Conservation (phyloP, 2,797 vertebrate genomes). For the Melanotaenia parkinsoni region DNA sequence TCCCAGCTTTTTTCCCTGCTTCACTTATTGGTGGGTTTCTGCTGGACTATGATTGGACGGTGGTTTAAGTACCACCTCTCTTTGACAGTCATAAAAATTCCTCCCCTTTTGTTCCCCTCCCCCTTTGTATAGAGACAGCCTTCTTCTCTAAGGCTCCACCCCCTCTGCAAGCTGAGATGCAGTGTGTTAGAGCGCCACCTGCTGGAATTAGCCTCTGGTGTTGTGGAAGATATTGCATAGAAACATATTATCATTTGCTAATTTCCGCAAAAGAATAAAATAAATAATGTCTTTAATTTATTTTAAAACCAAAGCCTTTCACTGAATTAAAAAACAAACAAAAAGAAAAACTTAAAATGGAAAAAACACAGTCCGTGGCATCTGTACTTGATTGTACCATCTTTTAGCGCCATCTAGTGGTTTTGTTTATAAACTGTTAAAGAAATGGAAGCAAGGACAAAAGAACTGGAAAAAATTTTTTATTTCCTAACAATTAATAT, state of each 20-base stretch:
- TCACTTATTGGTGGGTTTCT: constrained; percentile 60
- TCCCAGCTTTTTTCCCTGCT: constrained; percentile 32
- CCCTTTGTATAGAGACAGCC: constrained; percentile 10
- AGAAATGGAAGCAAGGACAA: background rate
- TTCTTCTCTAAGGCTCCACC: constrained; percentile 46
- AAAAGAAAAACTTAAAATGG: background rate
- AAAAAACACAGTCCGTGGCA: background rate
- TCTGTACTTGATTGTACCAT: background rate
- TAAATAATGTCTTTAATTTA: background rate
- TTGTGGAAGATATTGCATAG: rapidly evolving
- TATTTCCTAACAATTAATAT: background rate
- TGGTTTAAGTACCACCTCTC: constrained; percentile 29
- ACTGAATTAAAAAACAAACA: background rate
- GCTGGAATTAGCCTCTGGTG: constrained; percentile 22
- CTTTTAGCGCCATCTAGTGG: constrained; percentile 58
- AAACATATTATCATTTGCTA: background rate
- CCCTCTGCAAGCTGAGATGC: background rate
- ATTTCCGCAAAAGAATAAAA: background rate
- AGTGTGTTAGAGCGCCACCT: constrained; percentile 55
- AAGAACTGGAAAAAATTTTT: background rate
- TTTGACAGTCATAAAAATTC: constrained; percentile 4
- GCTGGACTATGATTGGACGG: constrained; percentile 56
- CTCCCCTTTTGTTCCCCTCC: constrained; percentile 50
- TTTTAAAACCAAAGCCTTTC: background rate
- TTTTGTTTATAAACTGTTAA: background rate